Conservation (phyloP, 2,888 invertebrate genomes). For the Athalia cordata region DNA sequence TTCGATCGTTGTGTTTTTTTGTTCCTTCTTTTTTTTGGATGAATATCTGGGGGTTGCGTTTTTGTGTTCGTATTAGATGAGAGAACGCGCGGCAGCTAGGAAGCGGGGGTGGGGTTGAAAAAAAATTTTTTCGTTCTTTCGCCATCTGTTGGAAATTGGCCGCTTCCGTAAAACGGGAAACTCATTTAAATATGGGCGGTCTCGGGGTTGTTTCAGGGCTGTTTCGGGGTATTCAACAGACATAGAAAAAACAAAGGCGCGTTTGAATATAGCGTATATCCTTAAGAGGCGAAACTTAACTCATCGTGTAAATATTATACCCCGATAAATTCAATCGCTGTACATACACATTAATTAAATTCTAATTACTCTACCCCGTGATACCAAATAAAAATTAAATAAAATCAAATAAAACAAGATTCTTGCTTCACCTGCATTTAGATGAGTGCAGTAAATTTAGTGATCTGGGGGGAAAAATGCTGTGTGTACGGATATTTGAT, state of each 20-base stretch:
- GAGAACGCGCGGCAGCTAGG: slow-evolving; percentile 14
- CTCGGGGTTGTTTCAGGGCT: slow-evolving; percentile 41
- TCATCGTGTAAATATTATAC: not conserved
- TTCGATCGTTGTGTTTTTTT: too few relatives aligned
- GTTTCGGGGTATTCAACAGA: slow-evolving; percentile 45
- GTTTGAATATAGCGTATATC: not conserved
- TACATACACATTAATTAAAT: not conserved
- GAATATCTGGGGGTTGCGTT: not conserved
- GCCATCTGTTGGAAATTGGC: slow-evolving; percentile 64
- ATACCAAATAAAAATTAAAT: not conserved
- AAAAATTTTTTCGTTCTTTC: slow-evolving; percentile 49
- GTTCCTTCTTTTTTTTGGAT: too few relatives aligned
- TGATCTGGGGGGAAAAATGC: too few relatives aligned
- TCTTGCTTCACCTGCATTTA: not conserved
- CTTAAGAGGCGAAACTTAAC: not conserved
- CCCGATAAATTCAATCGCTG: not conserved
- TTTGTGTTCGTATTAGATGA: not conserved
- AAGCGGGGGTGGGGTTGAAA: not conserved
- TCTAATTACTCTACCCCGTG: not conserved
- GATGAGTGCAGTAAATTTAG: too few relatives aligned
- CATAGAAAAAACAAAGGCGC: slow-evolving; percentile 42
- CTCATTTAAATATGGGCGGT: slow-evolving; percentile 56
- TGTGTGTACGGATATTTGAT: too few relatives aligned
- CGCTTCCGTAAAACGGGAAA: slow-evolving; percentile 59
- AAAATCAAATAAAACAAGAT: not conserved